Conservation (phyloP, 37 sponge, comb jelly and placozoan species). For the Oscarella lobularis region DNA sequence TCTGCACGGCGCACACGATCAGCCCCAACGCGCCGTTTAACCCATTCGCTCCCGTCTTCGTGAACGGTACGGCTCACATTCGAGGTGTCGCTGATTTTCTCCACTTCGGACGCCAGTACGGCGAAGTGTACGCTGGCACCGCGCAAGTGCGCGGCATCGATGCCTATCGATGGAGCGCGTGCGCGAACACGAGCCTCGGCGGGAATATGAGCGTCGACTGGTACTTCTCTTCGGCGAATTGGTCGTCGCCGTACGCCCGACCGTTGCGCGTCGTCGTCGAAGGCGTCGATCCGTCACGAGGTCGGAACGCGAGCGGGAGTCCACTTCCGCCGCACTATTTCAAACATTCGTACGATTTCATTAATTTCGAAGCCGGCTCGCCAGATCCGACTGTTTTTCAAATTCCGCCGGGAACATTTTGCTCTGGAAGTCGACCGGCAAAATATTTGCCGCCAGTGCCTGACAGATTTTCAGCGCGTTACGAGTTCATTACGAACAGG, state of each 20-base stretch:
- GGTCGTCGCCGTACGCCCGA: background rate
- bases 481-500: too few species aligned
- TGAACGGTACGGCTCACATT: background rate
- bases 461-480: background rate
- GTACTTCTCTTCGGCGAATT: background rate
- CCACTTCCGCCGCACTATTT: background rate
- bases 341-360: background rate
- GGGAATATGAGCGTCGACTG: background rate
- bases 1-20: background rate
- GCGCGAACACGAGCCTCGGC: background rate
- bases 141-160: background rate
- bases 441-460: background rate
- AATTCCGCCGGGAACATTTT: background rate
- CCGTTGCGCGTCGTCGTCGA: background rate
- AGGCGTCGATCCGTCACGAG: background rate
- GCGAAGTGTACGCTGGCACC: background rate
- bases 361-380: background rate
- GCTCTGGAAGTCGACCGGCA: background rate
- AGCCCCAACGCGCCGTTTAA: background rate
- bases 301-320: background rate
- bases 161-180: background rate
- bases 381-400: background rate
- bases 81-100: background rate
- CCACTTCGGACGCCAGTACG: background rate
- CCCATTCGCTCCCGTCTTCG: background rate